Conservation (phyloP, 2,888 invertebrate species). For the Alviniconcha strummeri region DNA sequence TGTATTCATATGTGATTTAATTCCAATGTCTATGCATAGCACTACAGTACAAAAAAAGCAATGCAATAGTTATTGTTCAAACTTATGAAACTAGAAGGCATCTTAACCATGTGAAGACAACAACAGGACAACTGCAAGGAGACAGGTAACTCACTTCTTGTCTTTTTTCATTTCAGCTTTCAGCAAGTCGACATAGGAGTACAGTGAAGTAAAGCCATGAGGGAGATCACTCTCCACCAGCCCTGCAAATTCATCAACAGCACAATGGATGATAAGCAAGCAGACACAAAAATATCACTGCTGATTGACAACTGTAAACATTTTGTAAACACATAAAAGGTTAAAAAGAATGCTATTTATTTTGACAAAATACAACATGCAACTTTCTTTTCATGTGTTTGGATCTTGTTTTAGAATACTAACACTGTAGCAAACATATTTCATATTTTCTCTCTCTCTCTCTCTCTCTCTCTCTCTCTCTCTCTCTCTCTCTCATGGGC, state of each 20-base stretch:
- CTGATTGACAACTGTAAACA: not conserved
- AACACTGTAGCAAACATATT: too few relatives aligned
- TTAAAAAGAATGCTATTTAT: not conserved
- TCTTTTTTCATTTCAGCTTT: slow-evolving; percentile 80
- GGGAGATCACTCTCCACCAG: slow-evolving; percentile 87
- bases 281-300: not conserved
- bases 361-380: not conserved
- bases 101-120: too few relatives aligned
- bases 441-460: too few relatives aligned
- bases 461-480: too few relatives aligned
- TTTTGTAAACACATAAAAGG: not conserved
- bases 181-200: slow-evolving; percentile 80
- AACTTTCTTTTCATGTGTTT: not conserved
- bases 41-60: too few relatives aligned
- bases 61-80: too few relatives aligned
- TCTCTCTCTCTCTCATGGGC: too few relatives aligned
- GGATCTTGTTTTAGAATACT: too few relatives aligned
- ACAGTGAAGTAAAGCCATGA: slow-evolving; percentile 79
- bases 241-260: slow-evolving; percentile 53
- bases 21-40: too few relatives aligned
- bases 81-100: too few relatives aligned
- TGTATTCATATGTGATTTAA: too few relatives aligned
- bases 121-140: too few relatives aligned
- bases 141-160: slow-evolving; percentile 58
- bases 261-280: not conserved